Percentiles rank a stretch among this genome's conserved stretches.
phyloP scores from a whole-genome alignment of 2,888 invertebrate species.

The Cryptocephalus moraei region DNA sequence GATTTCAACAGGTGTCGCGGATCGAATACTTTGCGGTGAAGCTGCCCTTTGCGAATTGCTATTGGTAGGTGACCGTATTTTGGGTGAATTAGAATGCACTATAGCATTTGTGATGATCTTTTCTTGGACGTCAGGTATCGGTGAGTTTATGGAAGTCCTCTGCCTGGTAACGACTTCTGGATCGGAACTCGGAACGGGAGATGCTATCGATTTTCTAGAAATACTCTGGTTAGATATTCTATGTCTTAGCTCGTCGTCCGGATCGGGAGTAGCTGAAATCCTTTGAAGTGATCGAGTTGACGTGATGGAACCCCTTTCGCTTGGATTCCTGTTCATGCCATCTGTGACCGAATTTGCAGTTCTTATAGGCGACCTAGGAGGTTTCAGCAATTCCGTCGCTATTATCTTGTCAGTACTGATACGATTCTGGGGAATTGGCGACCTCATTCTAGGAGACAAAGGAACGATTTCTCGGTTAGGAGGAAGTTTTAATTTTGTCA shows the following conservation, averaged over 20 bases:
- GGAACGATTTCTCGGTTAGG: conserved; percentile 32
- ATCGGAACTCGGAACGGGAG: not conserved
- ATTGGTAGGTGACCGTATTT: conserved; percentile 16
- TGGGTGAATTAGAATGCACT: conserved; percentile 24
- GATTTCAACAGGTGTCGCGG: conserved; percentile 17
- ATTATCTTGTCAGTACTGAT: conserved; percentile 35
- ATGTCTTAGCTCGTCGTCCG: not conserved
- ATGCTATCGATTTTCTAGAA: not conserved
- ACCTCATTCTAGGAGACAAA: conserved; percentile 32
- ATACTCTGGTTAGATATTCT: not conserved
- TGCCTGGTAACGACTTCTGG: not conserved
- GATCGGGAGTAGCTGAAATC: conserved; percentile 10
- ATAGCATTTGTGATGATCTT: conserved; percentile 24
- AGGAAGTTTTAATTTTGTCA: conserved; percentile 31
- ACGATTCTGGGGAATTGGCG: conserved; percentile 33
- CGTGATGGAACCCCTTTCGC: conserved; percentile 5
- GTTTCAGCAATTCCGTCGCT: conserved; percentile 33
- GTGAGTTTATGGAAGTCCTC: conserved; percentile 4
- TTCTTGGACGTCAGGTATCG: conserved; percentile 10
- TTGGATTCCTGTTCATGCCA: conserved; percentile 1
- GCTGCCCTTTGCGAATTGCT: conserved; percentile 11
- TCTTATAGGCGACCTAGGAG: conserved; percentile 19
- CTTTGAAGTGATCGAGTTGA: conserved; percentile 14
- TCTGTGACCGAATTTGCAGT: conserved; percentile 11
- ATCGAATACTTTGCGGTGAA: conserved; percentile 12